Base-by-base conservation (phyloP, 2,113 vertebrate genomes). In the Tangachromis dhanisi region DNA sequence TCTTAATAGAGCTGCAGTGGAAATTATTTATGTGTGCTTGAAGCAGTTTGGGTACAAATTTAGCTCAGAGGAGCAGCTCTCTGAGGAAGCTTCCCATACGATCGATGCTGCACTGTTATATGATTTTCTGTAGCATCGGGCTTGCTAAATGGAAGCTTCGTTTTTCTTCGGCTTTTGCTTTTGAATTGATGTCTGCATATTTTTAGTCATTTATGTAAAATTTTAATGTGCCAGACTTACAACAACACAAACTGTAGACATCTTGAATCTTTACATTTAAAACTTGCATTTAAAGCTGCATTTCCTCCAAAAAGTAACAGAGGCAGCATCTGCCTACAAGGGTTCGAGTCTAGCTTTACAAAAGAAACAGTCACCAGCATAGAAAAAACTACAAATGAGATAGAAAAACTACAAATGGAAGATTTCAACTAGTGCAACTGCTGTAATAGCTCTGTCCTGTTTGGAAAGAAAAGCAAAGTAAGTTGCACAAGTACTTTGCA, bases 21-120 rank as follows among this genome's bases (percentile, higher is more conserved):
- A 87, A 89, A 91, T 79, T 26, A 80, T 91, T 83, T 76, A 80
- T 80, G 54, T 68, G 35, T 29, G 63, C 87, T 89, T 4, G 47
- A 45, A 84, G 55, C 66, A 13, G 80, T 81, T 81, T 83, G 38
- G 83, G 57, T 61, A 4, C 68, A 59, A 24, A 71, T 83, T 80
- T 83, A 80, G 61, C 59, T 5, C n/a, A 31, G 66, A 82, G 78
- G 33, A 21, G 45, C 4, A 21, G 24, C 78, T 51, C 83, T 85
- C 31, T 17, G 6, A 53, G 73, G 80, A 6, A 83, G 47, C 21
- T 57, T 61, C 24, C 57, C 26, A 29, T 38, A 9, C 49, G 8
- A 85, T 87, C 63, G 12, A 86, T 91, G 49, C 29, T 49, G 84
- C 80, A 78, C 4, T 13, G 8, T n/a, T 26, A 9, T 9, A 14